Conservation (phyloP, 2,797 vertebrate genomes). For the Pristis pectinata region DNA sequence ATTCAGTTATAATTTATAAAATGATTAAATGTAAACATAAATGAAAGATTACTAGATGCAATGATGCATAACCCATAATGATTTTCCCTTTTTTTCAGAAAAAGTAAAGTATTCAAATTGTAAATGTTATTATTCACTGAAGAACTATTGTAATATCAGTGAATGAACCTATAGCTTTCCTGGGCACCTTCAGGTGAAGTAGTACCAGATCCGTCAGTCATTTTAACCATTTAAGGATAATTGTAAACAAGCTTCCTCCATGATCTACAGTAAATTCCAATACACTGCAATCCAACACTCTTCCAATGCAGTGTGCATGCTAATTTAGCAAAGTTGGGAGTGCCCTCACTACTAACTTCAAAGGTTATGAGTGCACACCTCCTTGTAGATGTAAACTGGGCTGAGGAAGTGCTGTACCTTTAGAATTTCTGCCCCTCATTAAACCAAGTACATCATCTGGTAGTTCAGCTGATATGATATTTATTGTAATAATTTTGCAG, state of each 20-base stretch:
- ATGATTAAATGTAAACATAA: neutral
- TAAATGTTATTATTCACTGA: neutral
- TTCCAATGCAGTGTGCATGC: neutral
- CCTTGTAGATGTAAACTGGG: neutral
- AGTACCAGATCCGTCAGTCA: neutral
- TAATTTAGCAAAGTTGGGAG: neutral
- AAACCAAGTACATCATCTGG: neutral
- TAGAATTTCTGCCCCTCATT: neutral
- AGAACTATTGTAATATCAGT: neutral
- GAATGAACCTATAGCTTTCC: no score
- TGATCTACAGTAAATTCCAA: neutral
- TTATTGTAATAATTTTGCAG: neutral
- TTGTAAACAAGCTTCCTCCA: neutral
- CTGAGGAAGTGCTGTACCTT: neutral
- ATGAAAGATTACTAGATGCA: neutral
- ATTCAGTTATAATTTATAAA: neutral
- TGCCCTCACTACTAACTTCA: neutral
- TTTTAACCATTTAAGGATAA: neutral
- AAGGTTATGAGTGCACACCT: neutral
- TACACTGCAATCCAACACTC: neutral
- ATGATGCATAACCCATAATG: neutral
- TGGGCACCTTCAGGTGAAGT: neutral
- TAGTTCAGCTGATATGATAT: neutral
- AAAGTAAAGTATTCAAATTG: neutral
- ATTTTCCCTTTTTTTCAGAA: neutral